Evolutionary conservation across 2,113 vertebrate species (phyloP), one percentile per base, ranked within the genome.

Genomic region (Microcebus jonahi): DNA sequence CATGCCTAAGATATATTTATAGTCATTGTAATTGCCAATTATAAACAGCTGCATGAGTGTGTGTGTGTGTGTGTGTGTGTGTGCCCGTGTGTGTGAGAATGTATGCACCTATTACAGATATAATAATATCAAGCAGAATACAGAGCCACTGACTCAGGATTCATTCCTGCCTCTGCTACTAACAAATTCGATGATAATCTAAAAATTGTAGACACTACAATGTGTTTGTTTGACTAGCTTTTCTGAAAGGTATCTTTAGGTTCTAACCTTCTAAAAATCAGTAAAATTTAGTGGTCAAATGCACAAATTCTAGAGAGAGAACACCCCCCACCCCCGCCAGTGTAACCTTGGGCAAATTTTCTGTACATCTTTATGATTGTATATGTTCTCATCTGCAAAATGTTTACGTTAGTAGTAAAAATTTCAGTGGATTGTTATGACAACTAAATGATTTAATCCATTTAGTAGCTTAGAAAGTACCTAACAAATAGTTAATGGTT

Each of bases 41-140:
- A 90, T 59, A 36, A 90, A 36, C 3, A 73, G 31, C 6, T 29
- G 13, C 10, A 53, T 36, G 34, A 59, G 31, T 63, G 48, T 8
- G 8, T 15, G 36, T 23, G 27, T 39, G 18, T 4, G 0, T 4
- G 0, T 39, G 39, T 39, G 3, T 39, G 39, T 57, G 45, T 27
- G 36, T 57, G 48, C 7, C 5, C 29, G 39, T 31, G 29, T 42
- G 14, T 55, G 20, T 31, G 17, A 61, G 5, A 34, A 77, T 39
- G 7, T 8, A 27, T 11, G 8, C 2, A 29, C 4, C 18, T 80
- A 8, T 5, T 45, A 45, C 14, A 42, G 6, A 86, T 63, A 31
- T 2, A 8, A 1, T 20, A 14, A 67, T 17, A 42, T 5, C 2
- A 42, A 23, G 18, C 8, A 68, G 73, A 88, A 55, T 57, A 75